These are phyloP conservation scores for Sander lucioperca DNA, from an alignment of 2,113 vertebrate species.

Conservation along the genomic window DNA sequence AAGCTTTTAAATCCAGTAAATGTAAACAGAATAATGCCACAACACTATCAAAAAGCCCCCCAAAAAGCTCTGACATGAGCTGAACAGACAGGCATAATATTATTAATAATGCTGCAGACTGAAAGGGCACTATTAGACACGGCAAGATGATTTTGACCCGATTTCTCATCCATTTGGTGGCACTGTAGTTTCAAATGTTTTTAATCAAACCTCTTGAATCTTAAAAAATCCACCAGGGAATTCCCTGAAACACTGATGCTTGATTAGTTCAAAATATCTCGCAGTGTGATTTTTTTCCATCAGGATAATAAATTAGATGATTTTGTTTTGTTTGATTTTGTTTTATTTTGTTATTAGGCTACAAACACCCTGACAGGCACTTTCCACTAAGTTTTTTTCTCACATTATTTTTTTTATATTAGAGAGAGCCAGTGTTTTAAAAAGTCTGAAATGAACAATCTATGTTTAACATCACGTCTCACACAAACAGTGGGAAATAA, in stretches of 20 bases:
- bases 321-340: conserved; percentile 14
- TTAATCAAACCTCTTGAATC: conserved; percentile 21
- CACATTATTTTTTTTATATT: conserved; percentile 25
- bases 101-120: conserved; percentile 50
- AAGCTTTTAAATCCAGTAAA: conserved; percentile 41
- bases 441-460: conserved; percentile 19
- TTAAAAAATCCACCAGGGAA: conserved; percentile 23
- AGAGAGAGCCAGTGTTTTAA: conserved; percentile 23
- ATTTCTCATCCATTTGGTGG: conserved; percentile 54
- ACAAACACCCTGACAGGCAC: conserved; percentile 71
- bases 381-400: conserved; percentile 55
- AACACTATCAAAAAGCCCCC: conserved; percentile 50
- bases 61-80: conserved; percentile 41
- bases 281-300: conserved; percentile 36
- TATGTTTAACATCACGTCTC: conserved; percentile 27
- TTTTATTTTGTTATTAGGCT: conserved; percentile 1
- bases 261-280: conserved; percentile 61
- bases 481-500: background rate
- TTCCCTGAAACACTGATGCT: conserved; percentile 38
- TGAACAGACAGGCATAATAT: conserved; percentile 61
- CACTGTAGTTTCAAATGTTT: conserved; percentile 32
- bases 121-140: conserved; percentile 47
- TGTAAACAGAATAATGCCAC: conserved; percentile 53
- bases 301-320: conserved; percentile 40
- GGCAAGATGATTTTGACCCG: conserved; percentile 45